A percentile compares a stretch with the other conserved stretches of the same genome.
These are phyloP conservation scores for Leptoclinus maculatus DNA, from an alignment of 2,797 vertebrate species.

Conservation along the genomic window DNA sequence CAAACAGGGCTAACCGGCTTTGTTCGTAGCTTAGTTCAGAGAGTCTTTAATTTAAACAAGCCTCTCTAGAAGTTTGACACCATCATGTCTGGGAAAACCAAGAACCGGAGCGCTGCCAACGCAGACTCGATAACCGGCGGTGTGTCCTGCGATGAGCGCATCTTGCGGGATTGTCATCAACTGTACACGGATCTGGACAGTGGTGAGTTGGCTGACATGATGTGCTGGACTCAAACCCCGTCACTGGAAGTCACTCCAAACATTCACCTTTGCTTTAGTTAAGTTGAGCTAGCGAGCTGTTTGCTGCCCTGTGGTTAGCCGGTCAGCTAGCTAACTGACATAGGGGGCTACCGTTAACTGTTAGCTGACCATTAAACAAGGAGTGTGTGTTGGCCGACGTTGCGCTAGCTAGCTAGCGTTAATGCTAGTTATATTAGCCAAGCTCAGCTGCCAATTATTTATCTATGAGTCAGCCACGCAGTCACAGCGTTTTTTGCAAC, in stretches of 20 bases:
- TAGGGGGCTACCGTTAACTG: conserved; percentile 37
- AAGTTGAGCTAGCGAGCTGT: too few species aligned
- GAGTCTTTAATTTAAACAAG: neutral
- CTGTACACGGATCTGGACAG: conserved; percentile 84
- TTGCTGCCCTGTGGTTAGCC: neutral
- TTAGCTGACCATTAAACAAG: conserved; percentile 43
- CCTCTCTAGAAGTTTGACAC: neutral
- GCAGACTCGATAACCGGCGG: conserved; percentile 77
- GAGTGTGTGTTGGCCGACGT: conserved; percentile 9
- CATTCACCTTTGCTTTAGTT: accelerated
- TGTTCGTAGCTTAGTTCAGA: neutral
- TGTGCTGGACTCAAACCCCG: accelerated
- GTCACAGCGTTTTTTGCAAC: neutral
- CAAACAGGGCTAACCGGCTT: conserved; percentile 68
- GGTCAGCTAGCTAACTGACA: neutral
- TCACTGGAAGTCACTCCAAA: neutral
- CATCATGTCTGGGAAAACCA: conserved; percentile 86
- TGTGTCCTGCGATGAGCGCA: conserved; percentile 86
- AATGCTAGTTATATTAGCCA: neutral
- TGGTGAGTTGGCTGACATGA: conserved; percentile 62
- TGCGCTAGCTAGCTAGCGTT: neutral
- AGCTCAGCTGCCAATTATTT: neutral
- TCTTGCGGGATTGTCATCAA: conserved; percentile 87
- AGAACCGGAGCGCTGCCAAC: conserved; percentile 85
- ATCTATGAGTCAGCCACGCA: neutral